phyloP scores from a whole-genome alignment of 1,140 invertebrate genomes.

The Ridgeia piscesae region DNA sequence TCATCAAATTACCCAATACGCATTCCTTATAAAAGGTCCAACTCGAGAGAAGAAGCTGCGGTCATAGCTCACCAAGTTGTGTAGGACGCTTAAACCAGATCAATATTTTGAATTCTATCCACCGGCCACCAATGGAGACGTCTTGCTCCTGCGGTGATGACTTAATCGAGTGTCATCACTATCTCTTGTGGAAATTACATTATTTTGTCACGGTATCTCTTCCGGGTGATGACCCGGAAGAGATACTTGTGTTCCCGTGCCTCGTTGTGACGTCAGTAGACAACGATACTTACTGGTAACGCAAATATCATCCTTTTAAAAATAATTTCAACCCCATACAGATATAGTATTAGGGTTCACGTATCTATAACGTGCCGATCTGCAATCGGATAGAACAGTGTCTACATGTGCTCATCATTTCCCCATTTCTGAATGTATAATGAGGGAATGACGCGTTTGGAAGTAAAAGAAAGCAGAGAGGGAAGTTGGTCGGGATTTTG shows the following conservation, averaged over 20 bases:
- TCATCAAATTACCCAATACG: no score
- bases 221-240: background rate
- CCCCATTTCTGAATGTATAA: background rate
- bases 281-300: background rate
- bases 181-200: background rate
- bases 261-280: background rate
- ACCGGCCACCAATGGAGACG: no score
- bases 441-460: background rate
- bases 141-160: background rate
- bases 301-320: no score
- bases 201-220: background rate
- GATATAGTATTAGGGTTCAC: background rate
- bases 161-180: background rate
- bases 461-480: background rate
- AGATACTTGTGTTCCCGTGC: background rate
- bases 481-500: background rate
- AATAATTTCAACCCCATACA: background rate
- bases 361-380: background rate
- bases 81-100: no score
- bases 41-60: no score
- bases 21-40: no score
- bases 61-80: no score
- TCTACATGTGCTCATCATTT: background rate
- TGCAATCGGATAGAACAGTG: background rate
- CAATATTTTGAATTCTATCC: no score